These are phyloP conservation scores for Amaurobius ferox DNA, from an alignment of 2,888 invertebrate genomes.

Conservation along the genomic window DNA sequence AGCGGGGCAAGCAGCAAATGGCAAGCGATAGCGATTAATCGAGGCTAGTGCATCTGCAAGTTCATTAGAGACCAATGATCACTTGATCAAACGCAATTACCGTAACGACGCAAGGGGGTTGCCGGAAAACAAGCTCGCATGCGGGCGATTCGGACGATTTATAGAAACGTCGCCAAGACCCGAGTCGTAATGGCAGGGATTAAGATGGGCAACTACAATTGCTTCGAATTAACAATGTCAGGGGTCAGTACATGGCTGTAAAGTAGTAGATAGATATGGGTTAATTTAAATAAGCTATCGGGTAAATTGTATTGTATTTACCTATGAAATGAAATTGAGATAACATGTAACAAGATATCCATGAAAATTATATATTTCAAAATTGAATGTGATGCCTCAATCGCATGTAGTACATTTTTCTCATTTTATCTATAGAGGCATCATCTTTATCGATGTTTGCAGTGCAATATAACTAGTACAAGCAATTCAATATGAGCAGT, in stretches of 20 bases:
- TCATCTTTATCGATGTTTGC: no score
- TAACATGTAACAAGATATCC: no score
- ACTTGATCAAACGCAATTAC: slow-evolving; percentile 72
- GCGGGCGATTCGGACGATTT: slow-evolving; percentile 59
- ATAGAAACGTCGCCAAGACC: slow-evolving; percentile 44
- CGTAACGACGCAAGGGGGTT: slow-evolving; percentile 68
- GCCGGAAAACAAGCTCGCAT: slow-evolving; percentile 44
- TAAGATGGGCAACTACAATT: slow-evolving; percentile 21
- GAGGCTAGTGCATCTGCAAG: slow-evolving; percentile 63
- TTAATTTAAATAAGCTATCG: no score
- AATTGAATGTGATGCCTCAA: no score
- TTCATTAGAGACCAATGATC: slow-evolving; percentile 72
- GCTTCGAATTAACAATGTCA: not conserved
- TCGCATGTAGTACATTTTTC: no score
- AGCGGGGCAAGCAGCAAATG: slow-evolving; percentile 33
- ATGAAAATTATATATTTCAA: no score
- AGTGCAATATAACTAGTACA: no score
- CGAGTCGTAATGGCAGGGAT: not conserved
- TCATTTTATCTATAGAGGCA: no score
- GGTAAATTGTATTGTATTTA: no score
- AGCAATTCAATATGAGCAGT: no score
- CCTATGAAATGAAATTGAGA: no score
- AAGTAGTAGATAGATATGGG: not conserved
- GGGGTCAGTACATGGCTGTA: not conserved
- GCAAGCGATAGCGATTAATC: slow-evolving; percentile 69